Evolutionary conservation across 2,888 invertebrate genomes (phyloP).

Genomic region (Campoletis raptor): DNA sequence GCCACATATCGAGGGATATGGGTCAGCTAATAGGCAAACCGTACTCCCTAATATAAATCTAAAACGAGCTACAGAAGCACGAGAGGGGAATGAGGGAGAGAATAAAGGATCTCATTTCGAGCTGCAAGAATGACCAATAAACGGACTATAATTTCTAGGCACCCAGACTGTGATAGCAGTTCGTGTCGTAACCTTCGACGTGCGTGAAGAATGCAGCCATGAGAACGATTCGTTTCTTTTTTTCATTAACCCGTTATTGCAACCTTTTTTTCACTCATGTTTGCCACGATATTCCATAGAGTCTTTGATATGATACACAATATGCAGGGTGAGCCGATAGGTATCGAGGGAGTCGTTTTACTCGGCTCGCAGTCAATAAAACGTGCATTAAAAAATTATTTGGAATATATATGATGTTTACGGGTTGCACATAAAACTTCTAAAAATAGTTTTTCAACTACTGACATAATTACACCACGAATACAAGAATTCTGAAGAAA

Average conservation of each 20-base stretch:
- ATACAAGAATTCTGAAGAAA: too few relatives aligned
- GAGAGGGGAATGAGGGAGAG: neutral
- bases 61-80: slow-evolving; percentile 9
- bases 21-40: slow-evolving; percentile 25
- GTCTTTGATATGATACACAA: slow-evolving; percentile 2
- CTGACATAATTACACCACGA: too few relatives aligned
- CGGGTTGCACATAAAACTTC: too few relatives aligned
- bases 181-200: slow-evolving; percentile 45
- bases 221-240: slow-evolving; percentile 17
- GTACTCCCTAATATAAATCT: slow-evolving; percentile 22
- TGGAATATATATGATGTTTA: too few relatives aligned
- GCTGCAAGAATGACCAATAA: slow-evolving; percentile 58
- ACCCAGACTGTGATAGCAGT: slow-evolving; percentile 55
- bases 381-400: neutral
- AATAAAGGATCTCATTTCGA: slow-evolving; percentile 9
- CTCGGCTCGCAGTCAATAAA: neutral
- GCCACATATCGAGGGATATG: slow-evolving; percentile 10
- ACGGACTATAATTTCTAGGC: slow-evolving; percentile 49
- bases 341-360: neutral
- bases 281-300: neutral
- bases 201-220: slow-evolving; percentile 59
- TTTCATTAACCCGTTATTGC: neutral
- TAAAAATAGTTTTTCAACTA: too few relatives aligned
- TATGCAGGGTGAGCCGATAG: neutral
- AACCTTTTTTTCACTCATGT: slow-evolving; percentile 16